phyloP scores from a whole-genome alignment of 2,888 invertebrate species.

The Philaethria dido region DNA sequence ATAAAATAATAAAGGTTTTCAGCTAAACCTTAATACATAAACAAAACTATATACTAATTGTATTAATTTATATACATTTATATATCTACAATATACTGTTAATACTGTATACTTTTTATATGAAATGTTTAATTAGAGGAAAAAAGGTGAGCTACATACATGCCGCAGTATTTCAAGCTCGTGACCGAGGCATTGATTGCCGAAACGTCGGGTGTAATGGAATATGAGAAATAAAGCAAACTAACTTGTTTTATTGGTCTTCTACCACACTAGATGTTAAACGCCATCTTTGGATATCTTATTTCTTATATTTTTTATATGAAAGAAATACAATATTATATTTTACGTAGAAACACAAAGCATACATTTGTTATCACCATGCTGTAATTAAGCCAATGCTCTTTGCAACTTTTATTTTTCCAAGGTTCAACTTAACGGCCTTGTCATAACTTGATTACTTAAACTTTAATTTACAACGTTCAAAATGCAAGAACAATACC shows the following conservation, averaged over 20 bases:
- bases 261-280: neutral
- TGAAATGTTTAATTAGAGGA: slow-evolving; percentile 18
- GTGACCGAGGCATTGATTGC: slow-evolving; percentile 30
- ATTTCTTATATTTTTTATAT: neutral
- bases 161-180: slow-evolving; percentile 21
- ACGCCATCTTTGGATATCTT: neutral
- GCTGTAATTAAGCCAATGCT: slow-evolving; percentile 12
- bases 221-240: slow-evolving; percentile 18
- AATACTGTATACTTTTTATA: neutral
- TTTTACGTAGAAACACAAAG: neutral
- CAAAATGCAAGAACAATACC: slow-evolving; percentile 48
- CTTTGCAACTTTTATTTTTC: slow-evolving; percentile 26
- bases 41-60: neutral
- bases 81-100: neutral
- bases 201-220: slow-evolving; percentile 20
- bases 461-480: slow-evolving; percentile 43
- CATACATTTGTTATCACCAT: neutral
- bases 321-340: too few relatives aligned
- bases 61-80: neutral
- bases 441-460: slow-evolving; percentile 46
- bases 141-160: slow-evolving; percentile 18
- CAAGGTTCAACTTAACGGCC: slow-evolving; percentile 37
- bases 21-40: neutral
- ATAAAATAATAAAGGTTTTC: neutral
- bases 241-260: slow-evolving; percentile 9